phyloP scores from a whole-genome alignment of 2,113 vertebrate species.

The Ginglymostoma cirratum region DNA sequence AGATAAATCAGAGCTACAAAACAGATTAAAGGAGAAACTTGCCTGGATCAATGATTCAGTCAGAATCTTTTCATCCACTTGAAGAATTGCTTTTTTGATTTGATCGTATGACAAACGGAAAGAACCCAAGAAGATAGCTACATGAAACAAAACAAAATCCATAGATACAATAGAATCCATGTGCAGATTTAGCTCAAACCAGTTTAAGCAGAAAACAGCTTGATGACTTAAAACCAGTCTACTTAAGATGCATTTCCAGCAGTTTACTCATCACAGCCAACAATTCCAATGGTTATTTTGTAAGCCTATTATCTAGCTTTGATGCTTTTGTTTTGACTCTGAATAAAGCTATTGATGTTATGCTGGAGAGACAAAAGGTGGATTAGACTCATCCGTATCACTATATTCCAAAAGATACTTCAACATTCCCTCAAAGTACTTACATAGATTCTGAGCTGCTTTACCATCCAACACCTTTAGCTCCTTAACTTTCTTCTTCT shows the following conservation, averaged over 20 bases:
- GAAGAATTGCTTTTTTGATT: conserved; percentile 68
- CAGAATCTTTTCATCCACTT: conserved; percentile 70
- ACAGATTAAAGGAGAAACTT: conserved; percentile 15
- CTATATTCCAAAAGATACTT: background rate
- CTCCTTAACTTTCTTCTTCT: conserved; percentile 82
- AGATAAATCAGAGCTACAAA: background rate
- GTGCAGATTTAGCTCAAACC: background rate
- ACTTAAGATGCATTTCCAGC: background rate
- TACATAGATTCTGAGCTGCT: conserved; percentile 73
- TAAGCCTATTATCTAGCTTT: background rate
- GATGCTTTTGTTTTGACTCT: background rate
- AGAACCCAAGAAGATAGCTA: conserved; percentile 78
- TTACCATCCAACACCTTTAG: conserved; percentile 71
- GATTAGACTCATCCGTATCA: background rate
- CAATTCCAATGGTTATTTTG: background rate
- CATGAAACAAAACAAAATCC: conserved; percentile 24
- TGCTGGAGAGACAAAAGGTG: background rate
- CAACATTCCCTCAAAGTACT: conserved; percentile 46
- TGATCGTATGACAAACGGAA: conserved; percentile 73
- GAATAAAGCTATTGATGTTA: background rate
- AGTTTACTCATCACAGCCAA: background rate
- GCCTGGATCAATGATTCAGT: conserved; percentile 72
- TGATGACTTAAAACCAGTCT: background rate
- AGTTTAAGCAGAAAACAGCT: background rate
- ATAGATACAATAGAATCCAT: background rate